These are phyloP conservation scores for Sceliomorpha sp. DNA, from an alignment of 2,888 invertebrate genomes.

Conservation along the genomic window DNA sequence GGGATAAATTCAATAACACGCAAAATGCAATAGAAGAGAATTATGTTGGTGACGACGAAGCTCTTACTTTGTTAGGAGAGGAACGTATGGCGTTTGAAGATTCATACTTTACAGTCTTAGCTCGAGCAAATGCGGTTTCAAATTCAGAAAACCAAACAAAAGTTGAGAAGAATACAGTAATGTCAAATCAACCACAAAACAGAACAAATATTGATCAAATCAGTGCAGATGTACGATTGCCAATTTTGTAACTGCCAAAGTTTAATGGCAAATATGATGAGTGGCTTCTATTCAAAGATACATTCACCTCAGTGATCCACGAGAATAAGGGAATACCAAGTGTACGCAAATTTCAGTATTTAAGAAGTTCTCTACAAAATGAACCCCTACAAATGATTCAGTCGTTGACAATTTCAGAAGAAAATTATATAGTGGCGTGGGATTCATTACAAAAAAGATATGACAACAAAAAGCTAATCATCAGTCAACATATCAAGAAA, in stretches of 20 bases:
- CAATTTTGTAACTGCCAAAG: constrained; percentile 1
- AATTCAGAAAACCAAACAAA: too few relatives aligned
- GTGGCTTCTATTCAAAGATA: constrained; percentile 6
- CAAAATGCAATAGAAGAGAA: too few relatives aligned
- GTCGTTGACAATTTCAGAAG: background rate
- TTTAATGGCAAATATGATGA: constrained; percentile 4
- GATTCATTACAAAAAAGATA: background rate
- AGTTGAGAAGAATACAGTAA: too few relatives aligned
- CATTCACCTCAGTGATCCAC: constrained; percentile 1
- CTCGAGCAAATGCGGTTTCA: too few relatives aligned
- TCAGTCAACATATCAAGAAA: constrained; percentile 1
- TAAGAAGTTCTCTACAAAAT: constrained; percentile 3
- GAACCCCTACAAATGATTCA: constrained; percentile 2
- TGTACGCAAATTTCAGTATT: constrained; percentile 4
- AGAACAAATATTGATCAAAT: too few relatives aligned
- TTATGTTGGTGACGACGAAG: too few relatives aligned
- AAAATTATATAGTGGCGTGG: background rate
- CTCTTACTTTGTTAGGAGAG: too few relatives aligned
- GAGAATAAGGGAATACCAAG: background rate
- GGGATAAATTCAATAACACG: too few relatives aligned
- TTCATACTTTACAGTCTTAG: too few relatives aligned
- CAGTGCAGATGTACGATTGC: background rate
- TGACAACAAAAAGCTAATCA: background rate
- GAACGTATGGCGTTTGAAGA: too few relatives aligned
- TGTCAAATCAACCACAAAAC: too few relatives aligned